Base-by-base conservation (phyloP, 2,113 vertebrate species). In the Sorex araneus region DNA sequence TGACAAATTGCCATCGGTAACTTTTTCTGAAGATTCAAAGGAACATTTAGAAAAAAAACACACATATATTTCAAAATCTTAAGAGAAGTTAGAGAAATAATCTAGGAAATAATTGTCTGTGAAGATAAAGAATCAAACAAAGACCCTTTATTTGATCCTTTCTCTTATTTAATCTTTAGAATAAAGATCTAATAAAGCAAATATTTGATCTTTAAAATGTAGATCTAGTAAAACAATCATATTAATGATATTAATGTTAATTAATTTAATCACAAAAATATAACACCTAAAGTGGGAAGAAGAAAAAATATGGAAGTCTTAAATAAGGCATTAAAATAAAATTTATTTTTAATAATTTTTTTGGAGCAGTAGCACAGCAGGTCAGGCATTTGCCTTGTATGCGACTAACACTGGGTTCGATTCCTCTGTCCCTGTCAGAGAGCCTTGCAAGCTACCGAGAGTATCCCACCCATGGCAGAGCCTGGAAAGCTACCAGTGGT, bases 1-100 rank as follows among this genome's bases (percentile, higher is more conserved):
- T 47, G 28, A 71, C 19, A 85, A 82, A 85, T 75, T n/a, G 4
- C 1, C 45, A 25, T 21, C 69, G 6, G 9, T 83, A 23, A 70
- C 57, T 79, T 86, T 57, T 23, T 82, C 54, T 86, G 73, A 78
- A 32, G 4, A 60, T 60, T 19, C 18, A 60, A 60, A 60, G 21
- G 36, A 34, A 66, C 0, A 60, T 80, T 74, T 86, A 78, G 43
- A 30, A 77, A 16, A 10, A 78, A 21, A 60, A 60, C 10, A 7
- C 40, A 7, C 6, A 19, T 60, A 6, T 60, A 60, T 60, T 60
- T 60, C 34, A 90, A 76, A 70, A 11, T 57, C 27, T 80, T 89
- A 89, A 80, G 15, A n/a, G 10, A 92, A 84, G 57, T 60, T 60
- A 73, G 60, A 43, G 78, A 89, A 57, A 80, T 57, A 7, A 10